Percentiles rank a stretch among this genome's conserved stretches.
Conservation (phyloP, 2,888 invertebrate genomes). For the Aphidoletes aphidimyza region DNA sequence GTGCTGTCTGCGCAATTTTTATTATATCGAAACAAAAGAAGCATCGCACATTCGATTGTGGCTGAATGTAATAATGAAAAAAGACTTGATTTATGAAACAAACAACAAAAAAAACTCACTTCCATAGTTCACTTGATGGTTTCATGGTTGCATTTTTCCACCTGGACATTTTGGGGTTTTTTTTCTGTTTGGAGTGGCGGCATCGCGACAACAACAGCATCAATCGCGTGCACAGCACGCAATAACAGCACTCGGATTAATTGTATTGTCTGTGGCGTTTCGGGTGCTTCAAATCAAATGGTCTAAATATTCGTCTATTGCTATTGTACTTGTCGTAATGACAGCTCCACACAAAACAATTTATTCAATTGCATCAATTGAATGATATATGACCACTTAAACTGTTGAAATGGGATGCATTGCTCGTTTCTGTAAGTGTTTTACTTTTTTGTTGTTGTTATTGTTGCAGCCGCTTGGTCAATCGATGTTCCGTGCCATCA, state of each 20-base stretch:
- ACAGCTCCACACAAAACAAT: slow-evolving; percentile 45
- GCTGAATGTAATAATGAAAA: slow-evolving; percentile 49
- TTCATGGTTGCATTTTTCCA: slow-evolving; percentile 3
- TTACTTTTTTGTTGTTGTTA: neutral
- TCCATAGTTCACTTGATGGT: slow-evolving; percentile 24
- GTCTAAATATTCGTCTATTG: neutral
- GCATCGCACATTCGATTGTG: slow-evolving; percentile 17
- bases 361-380: slow-evolving; percentile 28
- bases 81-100: slow-evolving; percentile 33
- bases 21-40: slow-evolving; percentile 52
- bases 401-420: slow-evolving; percentile 4
- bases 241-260: no score
- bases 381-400: neutral
- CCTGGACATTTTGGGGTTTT: slow-evolving; percentile 17
- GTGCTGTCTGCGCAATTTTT: slow-evolving; percentile 24
- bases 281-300: no score
- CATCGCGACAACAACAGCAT: neutral
- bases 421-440: neutral
- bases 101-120: slow-evolving; percentile 24
- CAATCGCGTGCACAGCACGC: no score
- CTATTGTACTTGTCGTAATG: slow-evolving; percentile 10
- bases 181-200: neutral
- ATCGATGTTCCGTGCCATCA: no score
- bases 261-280: no score
- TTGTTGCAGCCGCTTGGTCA: neutral